These are phyloP conservation scores for Ageneiosus marmoratus DNA, from an alignment of 2,113 vertebrate species.

Conservation along the genomic window DNA sequence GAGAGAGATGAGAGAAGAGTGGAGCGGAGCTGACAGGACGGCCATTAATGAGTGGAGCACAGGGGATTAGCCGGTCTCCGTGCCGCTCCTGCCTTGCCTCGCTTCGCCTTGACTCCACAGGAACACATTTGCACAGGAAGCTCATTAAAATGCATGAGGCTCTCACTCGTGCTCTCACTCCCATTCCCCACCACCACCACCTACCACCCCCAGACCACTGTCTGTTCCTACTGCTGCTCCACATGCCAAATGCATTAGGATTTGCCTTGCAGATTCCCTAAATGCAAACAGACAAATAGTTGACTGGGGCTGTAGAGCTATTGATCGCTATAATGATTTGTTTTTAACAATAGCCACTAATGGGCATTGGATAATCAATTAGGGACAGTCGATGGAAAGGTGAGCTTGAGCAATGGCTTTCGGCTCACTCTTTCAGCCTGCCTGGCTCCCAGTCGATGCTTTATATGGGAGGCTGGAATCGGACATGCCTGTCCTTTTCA, in stretches of 20 bases:
- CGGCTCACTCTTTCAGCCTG: constrained; percentile 49
- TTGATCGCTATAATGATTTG: constrained; percentile 84
- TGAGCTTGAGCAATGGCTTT: constrained; percentile 74
- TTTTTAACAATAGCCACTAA: constrained; percentile 95
- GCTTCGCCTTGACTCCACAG: constrained; percentile 64
- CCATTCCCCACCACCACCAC: constrained; percentile 45
- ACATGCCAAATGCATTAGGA: constrained; percentile 64
- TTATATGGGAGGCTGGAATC: constrained; percentile 15
- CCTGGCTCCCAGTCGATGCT: constrained; percentile 43
- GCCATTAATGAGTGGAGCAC: constrained; percentile 78
- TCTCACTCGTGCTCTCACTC: constrained; percentile 63
- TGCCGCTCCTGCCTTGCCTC: constrained; percentile 71
- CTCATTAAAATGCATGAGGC: constrained; percentile 85
- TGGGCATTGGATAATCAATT: constrained; percentile 93
- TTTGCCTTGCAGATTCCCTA: constrained; percentile 85
- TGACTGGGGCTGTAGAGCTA: constrained; percentile 84
- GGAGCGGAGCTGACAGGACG: constrained; percentile 66
- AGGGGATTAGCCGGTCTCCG: constrained; percentile 76
- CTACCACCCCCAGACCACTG: constrained; percentile 57
- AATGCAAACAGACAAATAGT: constrained; percentile 89
- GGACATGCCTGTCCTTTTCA: constrained; percentile 35
- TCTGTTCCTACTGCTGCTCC: constrained; percentile 59
- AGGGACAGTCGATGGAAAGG: constrained; percentile 87
- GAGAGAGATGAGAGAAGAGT: constrained; percentile 46
- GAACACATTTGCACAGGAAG: constrained; percentile 83